Evolutionary conservation across 2,888 invertebrate species (phyloP), one percentile per base, ranked within the genome.

Genomic region (Callyntrura guangdongensis): DNA sequence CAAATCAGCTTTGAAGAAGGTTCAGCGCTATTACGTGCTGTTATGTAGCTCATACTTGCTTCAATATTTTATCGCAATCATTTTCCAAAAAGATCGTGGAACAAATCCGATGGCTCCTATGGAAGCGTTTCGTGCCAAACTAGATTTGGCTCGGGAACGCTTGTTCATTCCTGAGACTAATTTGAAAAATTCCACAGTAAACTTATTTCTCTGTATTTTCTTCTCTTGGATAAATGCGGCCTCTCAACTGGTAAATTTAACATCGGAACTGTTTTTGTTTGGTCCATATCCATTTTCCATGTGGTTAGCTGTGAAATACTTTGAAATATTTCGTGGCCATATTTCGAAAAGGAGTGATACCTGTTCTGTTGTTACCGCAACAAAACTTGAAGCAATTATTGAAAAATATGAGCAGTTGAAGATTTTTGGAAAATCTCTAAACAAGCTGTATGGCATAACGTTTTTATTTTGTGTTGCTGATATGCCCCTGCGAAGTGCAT

Each of bases 391-490:
- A 4, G 0, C 14, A n/a, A n/a, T 56, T n/a, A n/a, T n/a, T n/a
- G 56, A 56, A n/a, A 56, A n/a, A 17, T 56, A 56, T n/a, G 56
- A 56, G 14, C 14, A 56, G 56, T n/a, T 56, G n/a, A 56, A 56
- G 17, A 12, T n/a, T 0, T 56, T 56, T n/a, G 14, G n/a, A 1
- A 12, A 17, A 4, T 4, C n/a, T 12, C 1, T 56, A n/a, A 56
- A 56, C 4, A 56, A 12, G n/a, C 4, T 17, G n/a, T 14, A n/a
- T 5, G 56, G n/a, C 1, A 14, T n/a, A 14, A 4, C 17, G n/a
- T n/a, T n/a, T 56, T n/a, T 56, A 5, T n/a, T 56, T 14, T 56
- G 14, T 5, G 17, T 56, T 4, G 17, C 17, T 56, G 56, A 56
- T 1, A 12, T 56, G 56, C n/a, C 56, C 4, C 17, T 56, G 14